Evolutionary conservation across 2,888 invertebrate genomes (phyloP), one percentile per base, ranked within the genome.

Genomic region (Brachyopa scutellaris): DNA sequence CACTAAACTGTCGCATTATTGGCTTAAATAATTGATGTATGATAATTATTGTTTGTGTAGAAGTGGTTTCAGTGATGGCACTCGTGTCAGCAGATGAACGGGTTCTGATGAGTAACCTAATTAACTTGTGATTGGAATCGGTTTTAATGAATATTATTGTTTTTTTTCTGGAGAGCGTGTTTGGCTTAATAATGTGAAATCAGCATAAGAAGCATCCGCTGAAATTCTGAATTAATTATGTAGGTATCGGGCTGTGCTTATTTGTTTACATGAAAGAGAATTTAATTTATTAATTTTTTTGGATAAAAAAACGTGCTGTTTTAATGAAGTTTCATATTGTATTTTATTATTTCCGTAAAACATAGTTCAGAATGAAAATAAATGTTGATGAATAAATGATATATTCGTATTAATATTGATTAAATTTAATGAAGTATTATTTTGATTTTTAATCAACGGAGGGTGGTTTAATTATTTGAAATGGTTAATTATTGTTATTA

Each of bases 1-100:
- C 61, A 62, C 53, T 8, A 73, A 73, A 47, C 64, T 73, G 55
- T 62, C 73, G 47, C 36, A 55, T 53, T 64, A 55, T 64, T 38
- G 45, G 36, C 40, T 53, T 49, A 61, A 51, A 51, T n/a, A n/a
- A n/a, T 42, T 19, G 38, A 33, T 40, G 26, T 7, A 45, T 5
- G 51, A 31, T 45, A 33, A 40, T 64, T 29, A 19, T 29, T 1
- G n/a, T n/a, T n/a, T n/a, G 45, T 45, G 45, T 3, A 2, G 15
- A 21, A 11, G 45, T n/a, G 1, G 5, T 42, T n/a, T 47, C 15
- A 33, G 21, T 7, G 47, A 23, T 15, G 2, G 0, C 8, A 21
- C 8, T 9, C 6, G 9, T 21, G n/a, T 9, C 7, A 17, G 9
- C 9, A 29, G 13, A 53, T 45, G 29, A 7, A 19, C 11, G n/a